Percentiles rank a stretch among this genome's conserved stretches.
phyloP scores from a whole-genome alignment of 2,797 vertebrate genomes.

The Tamandua tetradactyla region DNA sequence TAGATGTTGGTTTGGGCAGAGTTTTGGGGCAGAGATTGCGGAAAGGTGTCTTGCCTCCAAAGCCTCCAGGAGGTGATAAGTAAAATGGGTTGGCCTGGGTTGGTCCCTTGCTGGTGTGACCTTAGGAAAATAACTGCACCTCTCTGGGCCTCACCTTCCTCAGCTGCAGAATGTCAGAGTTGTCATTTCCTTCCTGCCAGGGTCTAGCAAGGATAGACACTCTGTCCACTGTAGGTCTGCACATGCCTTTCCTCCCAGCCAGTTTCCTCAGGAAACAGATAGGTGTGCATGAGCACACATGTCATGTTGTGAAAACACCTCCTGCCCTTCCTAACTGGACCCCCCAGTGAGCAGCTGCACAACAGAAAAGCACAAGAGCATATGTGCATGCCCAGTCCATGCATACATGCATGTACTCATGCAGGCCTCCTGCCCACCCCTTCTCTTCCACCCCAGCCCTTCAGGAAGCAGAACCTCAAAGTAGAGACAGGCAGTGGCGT shows the following conservation, averaged over 20 bases:
- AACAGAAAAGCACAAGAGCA: not conserved
- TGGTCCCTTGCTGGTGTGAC: slow-evolving; percentile 14
- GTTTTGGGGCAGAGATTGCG: not conserved
- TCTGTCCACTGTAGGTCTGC: not conserved
- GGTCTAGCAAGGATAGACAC: not conserved
- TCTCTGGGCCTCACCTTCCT: not conserved
- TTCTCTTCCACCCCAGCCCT: not conserved
- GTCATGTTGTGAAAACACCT: not conserved
- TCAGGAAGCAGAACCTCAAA: not conserved
- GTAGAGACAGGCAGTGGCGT: not conserved
- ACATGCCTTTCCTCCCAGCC: not conserved
- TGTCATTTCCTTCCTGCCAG: not conserved
- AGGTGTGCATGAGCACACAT: not conserved
- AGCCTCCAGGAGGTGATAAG: not conserved
- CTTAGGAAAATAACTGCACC: not conserved
- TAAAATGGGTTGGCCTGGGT: not conserved
- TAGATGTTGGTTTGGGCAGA: not conserved
- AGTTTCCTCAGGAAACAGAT: slow-evolving; percentile 49
- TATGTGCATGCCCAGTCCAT: not conserved
- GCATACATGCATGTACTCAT: accelerated
- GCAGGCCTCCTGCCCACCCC: not conserved
- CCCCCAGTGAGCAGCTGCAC: not conserved
- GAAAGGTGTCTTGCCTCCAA: not conserved
- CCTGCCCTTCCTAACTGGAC: not conserved
- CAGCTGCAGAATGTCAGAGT: not conserved